Percentiles rank a stretch among this genome's conserved stretches.
These are phyloP conservation scores for Acanthosepion lycidas DNA, from an alignment of 2,888 invertebrate genomes.

Conservation along the genomic window DNA sequence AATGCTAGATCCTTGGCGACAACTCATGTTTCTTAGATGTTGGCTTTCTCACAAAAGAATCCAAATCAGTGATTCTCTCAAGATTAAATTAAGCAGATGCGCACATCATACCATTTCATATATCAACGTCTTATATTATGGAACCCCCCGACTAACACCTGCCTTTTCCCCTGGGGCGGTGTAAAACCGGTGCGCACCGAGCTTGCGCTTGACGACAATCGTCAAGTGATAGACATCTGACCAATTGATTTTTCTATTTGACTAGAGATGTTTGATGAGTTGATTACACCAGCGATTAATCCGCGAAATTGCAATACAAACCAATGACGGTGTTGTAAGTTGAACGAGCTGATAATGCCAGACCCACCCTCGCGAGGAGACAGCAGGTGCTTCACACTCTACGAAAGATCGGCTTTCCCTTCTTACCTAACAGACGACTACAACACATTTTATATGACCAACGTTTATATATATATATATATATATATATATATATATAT, in stretches of 20 bases:
- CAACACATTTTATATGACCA: too few relatives aligned
- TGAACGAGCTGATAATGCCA: background rate
- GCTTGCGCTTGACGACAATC: background rate
- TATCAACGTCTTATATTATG: too few relatives aligned
- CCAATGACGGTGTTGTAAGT: background rate
- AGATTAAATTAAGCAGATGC: too few relatives aligned
- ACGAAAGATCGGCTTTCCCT: background rate
- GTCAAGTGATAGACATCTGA: background rate
- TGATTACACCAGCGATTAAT: slow-evolving; percentile 4
- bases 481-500: too few relatives aligned
- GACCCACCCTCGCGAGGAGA: background rate
- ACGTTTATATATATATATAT: background rate
- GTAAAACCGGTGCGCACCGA: too few relatives aligned
- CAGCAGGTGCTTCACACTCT: background rate
- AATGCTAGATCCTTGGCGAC: too few relatives aligned
- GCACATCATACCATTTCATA: too few relatives aligned
- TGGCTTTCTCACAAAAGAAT: too few relatives aligned
- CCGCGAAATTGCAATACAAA: background rate
- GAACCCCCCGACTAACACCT: accelerated
- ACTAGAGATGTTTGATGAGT: background rate
- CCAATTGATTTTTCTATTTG: slow-evolving; percentile 5
- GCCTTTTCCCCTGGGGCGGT: background rate
- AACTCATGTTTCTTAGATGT: too few relatives aligned
- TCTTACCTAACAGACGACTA: background rate
- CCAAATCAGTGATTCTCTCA: too few relatives aligned